Conservation (phyloP, 1,140 invertebrate genomes). For the Brachionus sp. region DNA sequence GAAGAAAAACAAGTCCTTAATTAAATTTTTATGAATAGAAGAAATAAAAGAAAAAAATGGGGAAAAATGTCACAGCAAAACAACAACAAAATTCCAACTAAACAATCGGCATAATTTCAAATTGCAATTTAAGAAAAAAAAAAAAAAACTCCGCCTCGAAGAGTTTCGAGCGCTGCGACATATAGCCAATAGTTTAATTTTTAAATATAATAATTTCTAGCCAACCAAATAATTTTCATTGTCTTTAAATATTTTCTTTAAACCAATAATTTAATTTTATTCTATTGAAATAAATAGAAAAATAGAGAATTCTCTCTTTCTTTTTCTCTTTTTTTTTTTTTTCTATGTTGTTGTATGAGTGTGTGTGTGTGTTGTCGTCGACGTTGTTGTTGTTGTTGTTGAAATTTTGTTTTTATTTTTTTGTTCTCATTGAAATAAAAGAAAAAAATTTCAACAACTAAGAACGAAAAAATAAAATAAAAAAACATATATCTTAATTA, state of each 20-base stretch:
- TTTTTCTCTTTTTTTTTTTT: too few relatives aligned
- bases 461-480: neutral
- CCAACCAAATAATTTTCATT: neutral
- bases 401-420: slow-evolving; percentile 41
- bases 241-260: neutral
- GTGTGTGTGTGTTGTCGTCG: slow-evolving; percentile 2
- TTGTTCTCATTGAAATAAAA: slow-evolving; percentile 42
- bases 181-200: neutral
- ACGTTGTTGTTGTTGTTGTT: slow-evolving; percentile 36
- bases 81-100: neutral
- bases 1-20: slow-evolving; percentile 30
- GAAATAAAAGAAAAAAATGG: too few relatives aligned
- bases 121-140: neutral
- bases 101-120: slow-evolving; percentile 16
- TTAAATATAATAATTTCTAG: neutral
- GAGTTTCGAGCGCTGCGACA: too few relatives aligned
- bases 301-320: too few relatives aligned
- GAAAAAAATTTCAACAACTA: slow-evolving; percentile 37
- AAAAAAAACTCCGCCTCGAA: neutral
- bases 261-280: slow-evolving; percentile 10
- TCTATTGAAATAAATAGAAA: slow-evolving; percentile 2
- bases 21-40: neutral
- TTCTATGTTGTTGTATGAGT: neutral
- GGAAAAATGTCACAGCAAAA: slow-evolving; percentile 21
- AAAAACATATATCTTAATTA: slow-evolving; percentile 34